Percentiles rank a stretch among this genome's conserved stretches.
These are phyloP conservation scores for Gadus macrocephalus DNA, from an alignment of 2,113 vertebrate species.

Conservation along the genomic window DNA sequence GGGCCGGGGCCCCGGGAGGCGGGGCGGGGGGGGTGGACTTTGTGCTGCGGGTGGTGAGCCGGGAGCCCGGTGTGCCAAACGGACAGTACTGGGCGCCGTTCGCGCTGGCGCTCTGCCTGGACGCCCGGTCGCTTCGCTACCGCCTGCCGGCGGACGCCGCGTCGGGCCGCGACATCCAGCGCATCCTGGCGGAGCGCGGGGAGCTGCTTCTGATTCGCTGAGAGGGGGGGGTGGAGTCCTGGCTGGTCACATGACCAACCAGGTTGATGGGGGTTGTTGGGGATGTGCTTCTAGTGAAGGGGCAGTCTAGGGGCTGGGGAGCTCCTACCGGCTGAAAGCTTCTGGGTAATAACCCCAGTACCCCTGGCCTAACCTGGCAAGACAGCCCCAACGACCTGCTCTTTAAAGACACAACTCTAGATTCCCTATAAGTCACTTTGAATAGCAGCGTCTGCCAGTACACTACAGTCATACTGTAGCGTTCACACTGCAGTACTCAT, in stretches of 20 bases:
- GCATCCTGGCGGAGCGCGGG: slow-evolving; percentile 46
- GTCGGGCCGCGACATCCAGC: slow-evolving; percentile 27
- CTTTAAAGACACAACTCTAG: too few species aligned
- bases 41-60: slow-evolving; percentile 46
- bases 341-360: slow-evolving; percentile 6
- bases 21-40: slow-evolving; percentile 41
- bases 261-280: neutral
- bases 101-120: slow-evolving; percentile 56
- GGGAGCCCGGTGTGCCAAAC: slow-evolving; percentile 44
- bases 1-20: neutral
- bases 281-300: neutral
- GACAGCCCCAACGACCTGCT: too few species aligned
- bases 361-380: neutral
- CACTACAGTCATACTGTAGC: too few species aligned
- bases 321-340: neutral
- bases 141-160: slow-evolving; percentile 30
- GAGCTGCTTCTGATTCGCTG: slow-evolving; percentile 43
- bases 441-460: too few species aligned
- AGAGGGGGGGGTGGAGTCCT: neutral
- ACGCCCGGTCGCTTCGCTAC: slow-evolving; percentile 53
- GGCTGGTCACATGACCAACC: neutral
- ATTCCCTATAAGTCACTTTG: too few species aligned
- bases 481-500: too few species aligned
- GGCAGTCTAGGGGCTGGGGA: neutral
- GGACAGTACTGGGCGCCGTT: slow-evolving; percentile 66